Percentiles rank a stretch among this genome's conserved stretches.
Evolutionary conservation across 2,113 vertebrate species (phyloP).

Genomic region (Piaya cayana): DNA sequence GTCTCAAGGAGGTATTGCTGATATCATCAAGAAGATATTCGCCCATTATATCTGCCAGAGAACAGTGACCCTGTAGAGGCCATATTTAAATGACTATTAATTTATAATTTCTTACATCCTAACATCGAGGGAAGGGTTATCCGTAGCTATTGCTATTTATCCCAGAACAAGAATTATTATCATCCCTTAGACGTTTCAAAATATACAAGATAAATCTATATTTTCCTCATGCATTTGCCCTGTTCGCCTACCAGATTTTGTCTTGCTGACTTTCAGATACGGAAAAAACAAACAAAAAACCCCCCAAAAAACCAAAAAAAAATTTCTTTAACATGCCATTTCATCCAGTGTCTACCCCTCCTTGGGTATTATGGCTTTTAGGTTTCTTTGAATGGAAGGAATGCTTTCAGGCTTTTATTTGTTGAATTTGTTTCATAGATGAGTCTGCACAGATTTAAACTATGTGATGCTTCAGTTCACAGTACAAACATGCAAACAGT

Average conservation of each 20-base stretch:
- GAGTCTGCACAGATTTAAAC: neutral
- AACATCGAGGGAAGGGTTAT: neutral
- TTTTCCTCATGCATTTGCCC: neutral
- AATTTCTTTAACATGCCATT: neutral
- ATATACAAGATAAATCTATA: neutral
- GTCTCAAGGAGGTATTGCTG: neutral
- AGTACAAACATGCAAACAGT: neutral
- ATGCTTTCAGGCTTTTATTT: neutral
- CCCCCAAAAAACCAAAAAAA: too few relatives aligned
- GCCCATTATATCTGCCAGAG: neutral
- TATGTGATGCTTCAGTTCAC: neutral
- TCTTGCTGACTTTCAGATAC: neutral
- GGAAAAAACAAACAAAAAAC: too few relatives aligned
- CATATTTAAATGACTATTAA: neutral
- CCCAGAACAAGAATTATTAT: neutral
- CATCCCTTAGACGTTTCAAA: neutral
- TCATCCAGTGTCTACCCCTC: neutral
- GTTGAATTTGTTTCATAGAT: neutral
- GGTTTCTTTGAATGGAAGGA: neutral
- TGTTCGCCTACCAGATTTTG: neutral
- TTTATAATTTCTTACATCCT: neutral
- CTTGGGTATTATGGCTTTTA: neutral
- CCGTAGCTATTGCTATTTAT: neutral
- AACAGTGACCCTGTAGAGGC: neutral
- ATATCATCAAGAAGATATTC: neutral